Base-by-base conservation (phyloP, 2,888 invertebrate genomes). In the Agrypnus murinus region DNA sequence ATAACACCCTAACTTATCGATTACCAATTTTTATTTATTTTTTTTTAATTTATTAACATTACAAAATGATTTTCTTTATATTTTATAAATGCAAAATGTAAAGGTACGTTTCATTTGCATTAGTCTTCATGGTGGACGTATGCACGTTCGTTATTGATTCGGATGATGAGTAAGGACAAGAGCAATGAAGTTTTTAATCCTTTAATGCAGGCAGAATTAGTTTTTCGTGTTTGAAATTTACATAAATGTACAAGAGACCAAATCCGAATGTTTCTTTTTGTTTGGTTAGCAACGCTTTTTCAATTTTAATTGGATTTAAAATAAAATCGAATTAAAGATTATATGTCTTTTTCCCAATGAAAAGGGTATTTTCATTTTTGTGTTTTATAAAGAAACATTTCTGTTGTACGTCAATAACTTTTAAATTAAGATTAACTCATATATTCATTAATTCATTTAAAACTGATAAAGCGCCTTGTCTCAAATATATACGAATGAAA, bases 1-100 rank as follows among this genome's bases (percentile, higher is more conserved):
- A 74, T 76, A 75, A 70, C 45, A 71, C 73, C 71, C 59, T 65
- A 14, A 50, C 72, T 74, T 73, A 78, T 79, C 77, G 78, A 79
- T 77, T 79, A 75, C 77, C 75, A 74, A 79, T 78, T 79, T 5
- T 25, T 5, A 25, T 5, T 25, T 5, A 25, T 25, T 25, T 25
- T 25, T 25, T 5, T 55, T 12, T 32, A 12, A 34, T 55, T 55
- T 34, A 34, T 55, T 53, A 34, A 55, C 15, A 15, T 34, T 34
- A 12, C 34, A 34, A 25, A 25, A 48, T 48, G 25, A 48, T 25
- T 48, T 48, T 19, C n/a, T 25, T 19, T 48, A n/a, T 48, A 17
- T 48, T 48, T 25, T 25, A 25, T 5, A 25, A 25, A 25, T 25
- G 25, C 2, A 25, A 25, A 25, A 5, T 25, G 25, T n/a, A n/a